A percentile compares a stretch with the other conserved stretches of the same genome.
Evolutionary conservation across 1,140 invertebrate genomes (phyloP).

Genomic region (Drosophila ironensis): DNA sequence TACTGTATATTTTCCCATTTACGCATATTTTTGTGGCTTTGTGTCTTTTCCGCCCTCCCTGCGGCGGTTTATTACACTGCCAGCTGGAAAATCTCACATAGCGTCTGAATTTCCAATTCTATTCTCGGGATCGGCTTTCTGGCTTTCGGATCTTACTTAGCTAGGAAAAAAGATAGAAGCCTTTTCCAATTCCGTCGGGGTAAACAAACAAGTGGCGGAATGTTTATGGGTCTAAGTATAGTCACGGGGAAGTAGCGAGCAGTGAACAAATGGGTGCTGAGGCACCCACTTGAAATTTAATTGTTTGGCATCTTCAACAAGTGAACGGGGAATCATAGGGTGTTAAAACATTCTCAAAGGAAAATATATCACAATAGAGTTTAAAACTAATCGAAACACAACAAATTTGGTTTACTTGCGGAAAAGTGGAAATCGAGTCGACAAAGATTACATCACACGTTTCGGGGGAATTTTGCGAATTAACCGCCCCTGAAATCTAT

Average conservation of each 20-base stretch:
- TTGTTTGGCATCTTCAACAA: no score
- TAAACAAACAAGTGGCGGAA: conserved; percentile 64
- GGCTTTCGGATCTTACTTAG: background rate
- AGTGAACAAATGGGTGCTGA: background rate
- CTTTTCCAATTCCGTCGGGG: no score
- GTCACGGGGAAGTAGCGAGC: background rate
- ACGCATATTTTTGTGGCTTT: background rate
- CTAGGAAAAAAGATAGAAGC: background rate
- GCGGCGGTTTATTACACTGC: conserved; percentile 29
- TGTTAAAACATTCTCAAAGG: no score
- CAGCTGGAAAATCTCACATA: conserved; percentile 70
- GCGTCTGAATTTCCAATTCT: conserved; percentile 27
- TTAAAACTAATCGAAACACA: no score
- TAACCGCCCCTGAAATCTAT: background rate
- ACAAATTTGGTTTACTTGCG: no score
- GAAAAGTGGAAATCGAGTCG: no score
- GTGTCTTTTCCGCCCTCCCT: background rate
- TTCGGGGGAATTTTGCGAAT: no score
- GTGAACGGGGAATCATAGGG: no score
- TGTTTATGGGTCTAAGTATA: conserved; percentile 17
- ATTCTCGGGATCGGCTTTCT: conserved; percentile 10
- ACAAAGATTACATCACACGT: no score
- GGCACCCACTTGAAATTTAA: background rate
- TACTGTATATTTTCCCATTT: background rate
- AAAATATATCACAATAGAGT: no score